Conservation (phyloP, 1,140 invertebrate species). For the Euura saliciscinereae region DNA sequence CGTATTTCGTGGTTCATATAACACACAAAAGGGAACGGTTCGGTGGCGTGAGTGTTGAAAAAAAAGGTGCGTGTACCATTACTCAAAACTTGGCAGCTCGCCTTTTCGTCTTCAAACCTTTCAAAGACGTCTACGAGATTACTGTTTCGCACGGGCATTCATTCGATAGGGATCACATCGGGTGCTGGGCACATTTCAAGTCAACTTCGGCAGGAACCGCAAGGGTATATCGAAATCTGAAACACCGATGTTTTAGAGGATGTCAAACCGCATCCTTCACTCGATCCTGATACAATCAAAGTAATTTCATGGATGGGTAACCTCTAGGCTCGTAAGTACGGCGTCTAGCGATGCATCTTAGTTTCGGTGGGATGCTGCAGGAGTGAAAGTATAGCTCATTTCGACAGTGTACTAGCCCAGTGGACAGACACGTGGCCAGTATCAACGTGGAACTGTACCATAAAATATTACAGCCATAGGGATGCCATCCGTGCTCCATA, state of each 20-base stretch:
- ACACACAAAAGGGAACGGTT: background rate
- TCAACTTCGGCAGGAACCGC: too few relatives aligned
- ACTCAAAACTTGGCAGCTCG: slow-evolving; percentile 1
- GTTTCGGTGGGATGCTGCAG: background rate
- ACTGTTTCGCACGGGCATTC: too few relatives aligned
- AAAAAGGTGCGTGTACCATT: background rate
- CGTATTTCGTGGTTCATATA: background rate
- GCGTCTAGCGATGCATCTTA: background rate
- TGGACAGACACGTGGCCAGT: background rate
- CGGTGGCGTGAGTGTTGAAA: background rate
- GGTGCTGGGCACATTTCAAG: too few relatives aligned
- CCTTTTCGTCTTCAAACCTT: background rate
- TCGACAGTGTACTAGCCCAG: background rate
- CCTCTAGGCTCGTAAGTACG: background rate
- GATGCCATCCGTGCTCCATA: background rate
- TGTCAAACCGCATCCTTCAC: background rate
- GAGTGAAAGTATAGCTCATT: background rate
- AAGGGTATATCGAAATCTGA: too few relatives aligned
- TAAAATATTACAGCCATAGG: background rate
- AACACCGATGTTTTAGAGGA: too few relatives aligned
- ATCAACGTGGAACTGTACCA: background rate
- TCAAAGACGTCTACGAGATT: background rate
- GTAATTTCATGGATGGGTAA: background rate
- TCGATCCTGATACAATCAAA: background rate
- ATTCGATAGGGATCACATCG: too few relatives aligned